These are phyloP conservation scores for Diadema setosum DNA, from an alignment of 35 echinoderm and acorn worm genomes.

Conservation along the genomic window DNA sequence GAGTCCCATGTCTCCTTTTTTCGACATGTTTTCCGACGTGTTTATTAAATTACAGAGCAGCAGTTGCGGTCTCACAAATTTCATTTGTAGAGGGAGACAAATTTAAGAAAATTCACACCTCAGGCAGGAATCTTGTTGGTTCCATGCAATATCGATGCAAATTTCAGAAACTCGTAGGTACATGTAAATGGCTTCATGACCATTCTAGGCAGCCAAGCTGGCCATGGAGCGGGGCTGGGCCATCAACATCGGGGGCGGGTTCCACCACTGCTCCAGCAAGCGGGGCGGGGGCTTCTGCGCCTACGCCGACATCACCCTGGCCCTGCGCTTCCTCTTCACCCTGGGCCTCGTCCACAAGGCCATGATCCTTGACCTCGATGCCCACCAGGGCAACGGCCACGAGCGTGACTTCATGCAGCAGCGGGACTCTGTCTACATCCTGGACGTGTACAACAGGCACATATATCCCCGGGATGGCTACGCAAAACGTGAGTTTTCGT, in stretches of 20 bases:
- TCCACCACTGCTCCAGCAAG: conserved; percentile 88
- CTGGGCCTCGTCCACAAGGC: conserved; percentile 60
- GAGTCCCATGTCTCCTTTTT: no score
- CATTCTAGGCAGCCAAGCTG: conserved; percentile 74
- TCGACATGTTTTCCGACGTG: no score
- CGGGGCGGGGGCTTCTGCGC: conserved; percentile 96
- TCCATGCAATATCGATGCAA: no score
- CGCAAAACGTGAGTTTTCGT: conserved; percentile 77
- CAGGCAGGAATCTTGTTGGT: no score
- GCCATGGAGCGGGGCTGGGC: conserved; percentile 96
- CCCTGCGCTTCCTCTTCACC: conserved; percentile 57
- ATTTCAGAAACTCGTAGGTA: no score
- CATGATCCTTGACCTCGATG: conserved; percentile 94
- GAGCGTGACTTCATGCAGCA: conserved; percentile 92
- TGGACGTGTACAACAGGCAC: conserved; percentile 91
- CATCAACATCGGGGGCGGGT: conserved; percentile 93
- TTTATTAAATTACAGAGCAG: no score
- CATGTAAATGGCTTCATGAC: no score
- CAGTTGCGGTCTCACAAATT: no score
- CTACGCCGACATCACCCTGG: conserved; percentile 92
- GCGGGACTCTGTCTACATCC: conserved; percentile 71
- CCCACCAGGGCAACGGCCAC: conserved; percentile 94
- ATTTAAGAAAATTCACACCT: no score
- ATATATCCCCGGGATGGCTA: conserved; percentile 95
- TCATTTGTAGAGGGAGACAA: no score